Conservation (phyloP, 2,797 vertebrate genomes). For the Gouania willdenowi region DNA sequence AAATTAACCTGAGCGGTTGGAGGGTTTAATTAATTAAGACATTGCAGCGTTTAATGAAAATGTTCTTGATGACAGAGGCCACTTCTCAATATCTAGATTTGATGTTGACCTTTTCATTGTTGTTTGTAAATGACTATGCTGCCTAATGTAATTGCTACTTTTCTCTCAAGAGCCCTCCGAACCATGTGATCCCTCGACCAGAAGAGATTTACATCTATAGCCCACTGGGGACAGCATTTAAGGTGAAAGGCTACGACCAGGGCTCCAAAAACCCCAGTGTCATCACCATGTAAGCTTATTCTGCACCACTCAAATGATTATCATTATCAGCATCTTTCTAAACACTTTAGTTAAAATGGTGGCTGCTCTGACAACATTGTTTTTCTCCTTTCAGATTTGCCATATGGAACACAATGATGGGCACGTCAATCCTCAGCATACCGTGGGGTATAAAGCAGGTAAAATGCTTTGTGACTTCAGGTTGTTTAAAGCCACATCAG, state of each 20-base stretch:
- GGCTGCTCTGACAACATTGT: background rate
- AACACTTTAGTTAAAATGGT: background rate
- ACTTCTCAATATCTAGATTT: no score
- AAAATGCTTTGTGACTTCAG: slow-evolving; percentile 20
- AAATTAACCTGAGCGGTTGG: no score
- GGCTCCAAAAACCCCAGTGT: slow-evolving; percentile 88
- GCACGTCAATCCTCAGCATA: slow-evolving; percentile 95
- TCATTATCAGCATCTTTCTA: background rate
- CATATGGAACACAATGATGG: slow-evolving; percentile 99
- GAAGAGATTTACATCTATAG: slow-evolving; percentile 92
- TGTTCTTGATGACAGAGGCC: no score
- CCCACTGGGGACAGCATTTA: slow-evolving; percentile 90
- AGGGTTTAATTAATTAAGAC: no score
- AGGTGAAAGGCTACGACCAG: slow-evolving; percentile 78
- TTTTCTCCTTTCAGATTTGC: slow-evolving; percentile 81
- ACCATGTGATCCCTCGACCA: slow-evolving; percentile 89
- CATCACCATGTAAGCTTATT: slow-evolving; percentile 86
- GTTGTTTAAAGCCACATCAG: no score
- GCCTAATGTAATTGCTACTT: no score
- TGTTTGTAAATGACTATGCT: no score
- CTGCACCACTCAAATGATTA: background rate
- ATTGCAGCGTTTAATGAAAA: no score
- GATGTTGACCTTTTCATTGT: no score
- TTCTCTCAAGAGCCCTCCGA: slow-evolving; percentile 82
- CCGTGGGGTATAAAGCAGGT: slow-evolving; percentile 99